Base-by-base conservation (phyloP, 1,140 invertebrate species). In the Polypedilum pembai region DNA sequence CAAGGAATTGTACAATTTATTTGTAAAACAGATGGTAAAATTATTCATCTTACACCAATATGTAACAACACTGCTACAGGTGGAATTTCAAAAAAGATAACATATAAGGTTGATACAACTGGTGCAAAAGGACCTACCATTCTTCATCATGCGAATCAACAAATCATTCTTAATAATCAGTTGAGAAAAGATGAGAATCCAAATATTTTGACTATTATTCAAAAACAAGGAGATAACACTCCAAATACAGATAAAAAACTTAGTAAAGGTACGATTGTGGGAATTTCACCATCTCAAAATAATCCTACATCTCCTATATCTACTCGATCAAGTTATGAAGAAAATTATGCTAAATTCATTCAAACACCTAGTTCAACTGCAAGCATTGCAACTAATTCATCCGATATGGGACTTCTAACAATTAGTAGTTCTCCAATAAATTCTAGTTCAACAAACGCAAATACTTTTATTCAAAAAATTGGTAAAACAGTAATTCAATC, bases 21-120 rank as follows among this genome's bases (percentile, higher is more conserved):
- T 72, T 87, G 86, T 78, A 87, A 87, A 81, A 82, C 85, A 17
- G 85, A 86, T 77, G 83, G 84, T 8, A 86, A 85, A 81, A 76
- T 84, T 65, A 85, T 85, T 74, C 84, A 85, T 74, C 76, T 86
- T 65, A 85, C 83, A 81, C 79, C 84, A 82, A 78, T 80, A 81
- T 45, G 18, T 56, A 74, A 15, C 15, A 74, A 12, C 18, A 33
- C 24, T 40, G 7, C 10, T n/a, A 15, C 10, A 12, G 3, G 7
- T 56, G 45, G 45, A 56, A 56, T 56, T 15, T 56, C 33, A 15
- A 74, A 74, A 10, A 74, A 74, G 12, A 21, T 74, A 8, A 74
- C 33, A 1, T 41, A 74, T 17, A 74, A 40, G 12, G 73, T 45
- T 15, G 41, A 74, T 40, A 40, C 40, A 8, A n/a, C 8, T 63